These are phyloP conservation scores for Leptopterna dolabrata DNA, from an alignment of 2,888 invertebrate species.

Conservation along the genomic window DNA sequence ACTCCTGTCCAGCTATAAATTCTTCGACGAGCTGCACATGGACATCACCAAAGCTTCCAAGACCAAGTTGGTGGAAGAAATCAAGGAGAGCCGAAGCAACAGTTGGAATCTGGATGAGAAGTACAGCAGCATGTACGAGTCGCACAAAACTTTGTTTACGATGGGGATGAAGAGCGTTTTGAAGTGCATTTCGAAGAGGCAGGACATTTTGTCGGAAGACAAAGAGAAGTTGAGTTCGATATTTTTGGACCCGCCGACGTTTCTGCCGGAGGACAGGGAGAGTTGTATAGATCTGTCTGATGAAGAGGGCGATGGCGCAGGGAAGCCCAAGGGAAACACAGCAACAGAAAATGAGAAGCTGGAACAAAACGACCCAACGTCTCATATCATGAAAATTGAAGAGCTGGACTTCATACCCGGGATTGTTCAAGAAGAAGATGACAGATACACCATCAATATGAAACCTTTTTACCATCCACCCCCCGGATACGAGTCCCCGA, in stretches of 20 bases:
- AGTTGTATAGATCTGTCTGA: constrained; percentile 35
- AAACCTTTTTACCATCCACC: background rate
- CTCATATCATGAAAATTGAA: constrained; percentile 8
- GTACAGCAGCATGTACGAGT: background rate
- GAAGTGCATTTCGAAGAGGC: constrained; percentile 29
- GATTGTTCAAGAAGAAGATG: constrained; percentile 1
- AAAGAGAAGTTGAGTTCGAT: constrained; percentile 44
- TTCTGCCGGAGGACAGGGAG: constrained; percentile 19
- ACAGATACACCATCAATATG: background rate
- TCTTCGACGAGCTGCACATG: constrained; percentile 31
- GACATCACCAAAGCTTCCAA: background rate
- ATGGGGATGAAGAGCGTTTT: constrained; percentile 22
- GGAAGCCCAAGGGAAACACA: background rate
- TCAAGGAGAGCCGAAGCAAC: constrained; percentile 5
- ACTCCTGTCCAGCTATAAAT: constrained; percentile 16
- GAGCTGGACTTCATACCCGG: constrained; percentile 44
- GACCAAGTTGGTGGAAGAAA: constrained; percentile 25
- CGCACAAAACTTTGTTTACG: background rate
- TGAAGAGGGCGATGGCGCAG: background rate
- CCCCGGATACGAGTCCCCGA: background rate
- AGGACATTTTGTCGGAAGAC: constrained; percentile 16
- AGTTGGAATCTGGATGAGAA: constrained; percentile 20
- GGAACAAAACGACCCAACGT: background rate
- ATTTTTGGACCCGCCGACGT: constrained; percentile 45
- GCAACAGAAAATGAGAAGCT: background rate